Evolutionary conservation across 2,797 vertebrate species (phyloP), one percentile per base, ranked within the genome.

Genomic region (Urocyon cinereoargenteus): DNA sequence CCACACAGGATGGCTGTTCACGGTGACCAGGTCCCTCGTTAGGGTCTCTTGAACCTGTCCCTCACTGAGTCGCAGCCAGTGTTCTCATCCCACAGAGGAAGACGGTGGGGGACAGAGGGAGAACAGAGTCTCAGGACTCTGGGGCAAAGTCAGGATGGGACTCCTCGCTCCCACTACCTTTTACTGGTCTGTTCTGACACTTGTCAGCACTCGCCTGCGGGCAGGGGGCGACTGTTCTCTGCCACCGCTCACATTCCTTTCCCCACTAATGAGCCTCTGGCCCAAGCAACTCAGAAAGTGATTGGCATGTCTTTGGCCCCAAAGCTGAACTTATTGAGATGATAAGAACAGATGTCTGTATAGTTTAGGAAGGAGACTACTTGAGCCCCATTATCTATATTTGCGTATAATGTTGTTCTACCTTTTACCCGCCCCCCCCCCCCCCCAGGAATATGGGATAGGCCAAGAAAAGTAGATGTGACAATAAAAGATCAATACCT

Each of bases 201-300:
- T 15, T 28, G 68, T 72, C 70, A 84, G 78, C 77, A 62, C 57
- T 22, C n/a, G 82, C 83, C 86, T 91, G 79, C 49, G 86, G 78
- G 31, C n/a, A 40, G 77, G 64, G 91, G 89, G 83, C 0, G 0
- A 75, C 8, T 66, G 51, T 72, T 95, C 96, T 86, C 68, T 55
- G 19, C 55, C n/a, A 16, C 49, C 62, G 14, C 18, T 73, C 75
- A 18, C 75, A 18, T 75, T 57, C 3, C 3, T 82, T 70, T 91
- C 31, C 28, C 70, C 40, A 82, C 64, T 96, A 86, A 97, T 79
- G 93, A 96, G 28, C 45, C 84, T 92, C 62, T 90, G 86, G 53
- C 34, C 28, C 61, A 87, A 64, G 66, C 21, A 64, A 34, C 40
- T 73, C 70, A 26, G 53, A 40, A 88, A 91, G 40, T 6, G 66